phyloP scores from a whole-genome alignment of 2,113 vertebrate species.

The Antigone vipio region DNA sequence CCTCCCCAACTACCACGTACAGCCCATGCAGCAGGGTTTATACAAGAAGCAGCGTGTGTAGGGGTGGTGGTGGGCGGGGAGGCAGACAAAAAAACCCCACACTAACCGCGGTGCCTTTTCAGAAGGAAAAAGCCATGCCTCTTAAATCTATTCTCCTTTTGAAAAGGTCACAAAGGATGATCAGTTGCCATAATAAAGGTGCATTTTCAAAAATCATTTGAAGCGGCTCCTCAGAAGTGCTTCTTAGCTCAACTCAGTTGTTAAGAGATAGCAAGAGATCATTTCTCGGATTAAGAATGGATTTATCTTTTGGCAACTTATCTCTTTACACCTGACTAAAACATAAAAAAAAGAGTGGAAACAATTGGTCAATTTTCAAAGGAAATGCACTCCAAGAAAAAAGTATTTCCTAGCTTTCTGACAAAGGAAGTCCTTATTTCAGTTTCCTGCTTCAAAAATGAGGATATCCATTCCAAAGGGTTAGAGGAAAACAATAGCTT shows the following conservation, averaged over 20 bases:
- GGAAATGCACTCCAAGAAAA: not conserved
- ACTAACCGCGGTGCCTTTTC: fast-evolving
- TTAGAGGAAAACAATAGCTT: not conserved
- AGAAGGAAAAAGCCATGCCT: not conserved
- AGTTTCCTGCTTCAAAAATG: not conserved
- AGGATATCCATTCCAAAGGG: not conserved
- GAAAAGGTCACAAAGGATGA: not conserved
- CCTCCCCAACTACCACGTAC: not conserved
- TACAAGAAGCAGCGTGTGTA: fast-evolving
- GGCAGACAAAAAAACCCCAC: not conserved
- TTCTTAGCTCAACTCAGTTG: not conserved
- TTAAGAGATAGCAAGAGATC: not conserved
- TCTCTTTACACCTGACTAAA: not conserved
- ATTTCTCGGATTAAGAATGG: not conserved
- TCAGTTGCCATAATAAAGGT: not conserved
- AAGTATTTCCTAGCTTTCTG: not conserved
- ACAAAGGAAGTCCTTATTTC: not conserved
- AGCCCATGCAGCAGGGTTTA: not conserved
- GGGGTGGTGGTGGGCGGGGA: fast-evolving
- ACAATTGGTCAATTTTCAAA: not conserved
- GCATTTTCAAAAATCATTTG: not conserved
- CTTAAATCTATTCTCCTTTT: not conserved
- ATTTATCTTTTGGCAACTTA: not conserved
- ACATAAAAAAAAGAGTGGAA: not conserved
- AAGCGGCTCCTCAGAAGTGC: not conserved